Evolutionary conservation across 64 coral and sea anemone species (phyloP), one percentile per base, ranked within the genome.

Genomic region (Catalaphyllia jardinei): DNA sequence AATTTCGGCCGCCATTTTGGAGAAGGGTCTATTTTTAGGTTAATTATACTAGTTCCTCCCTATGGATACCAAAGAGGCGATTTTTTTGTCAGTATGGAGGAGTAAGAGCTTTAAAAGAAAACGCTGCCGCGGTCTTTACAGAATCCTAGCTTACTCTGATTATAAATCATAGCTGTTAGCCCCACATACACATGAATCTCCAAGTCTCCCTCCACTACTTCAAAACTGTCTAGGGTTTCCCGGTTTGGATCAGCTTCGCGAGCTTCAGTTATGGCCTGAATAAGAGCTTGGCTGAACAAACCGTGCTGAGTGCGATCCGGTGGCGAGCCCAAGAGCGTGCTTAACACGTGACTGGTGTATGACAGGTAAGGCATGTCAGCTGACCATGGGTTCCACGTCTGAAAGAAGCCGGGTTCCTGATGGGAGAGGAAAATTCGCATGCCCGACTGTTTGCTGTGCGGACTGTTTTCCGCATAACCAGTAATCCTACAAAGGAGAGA

Each of bases 141-240:
- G 49, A 91, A 99, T 0, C 97, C 97, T 17, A 99, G 88, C 51
- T 89, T 95, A 52, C 97, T 99, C 62, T 99, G 97, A 60, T 99
- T 99, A 67, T 92, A 89, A 35, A 99, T 30, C 76, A 95, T 86
- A 33, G 97, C 94, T 0, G 83, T 93, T 1, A 99, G 61, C 2
- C 97, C 97, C 49, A 99, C 11, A 49, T 95, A 95, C 33, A 99
- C 29, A 33, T 67, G 63, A 38, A 99, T 99, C 3, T 89, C 49
- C 2, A 99, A 75, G 16, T 95, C 94, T 28, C 88, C 93, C 52
- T 99, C 97, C 24, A 88, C 92, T 22, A 97, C 92, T 67, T 97
- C 83, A 52, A 97, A 89, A 83, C 46, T 93, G 28, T 59, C 57
- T 42, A 90, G 73, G 9, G 11, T 64, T 61, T 87, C 80, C 31